Percentiles rank a stretch among this genome's conserved stretches.
These are phyloP conservation scores for Takifugu flavidus DNA, from an alignment of 2,113 vertebrate species.

Conservation along the genomic window DNA sequence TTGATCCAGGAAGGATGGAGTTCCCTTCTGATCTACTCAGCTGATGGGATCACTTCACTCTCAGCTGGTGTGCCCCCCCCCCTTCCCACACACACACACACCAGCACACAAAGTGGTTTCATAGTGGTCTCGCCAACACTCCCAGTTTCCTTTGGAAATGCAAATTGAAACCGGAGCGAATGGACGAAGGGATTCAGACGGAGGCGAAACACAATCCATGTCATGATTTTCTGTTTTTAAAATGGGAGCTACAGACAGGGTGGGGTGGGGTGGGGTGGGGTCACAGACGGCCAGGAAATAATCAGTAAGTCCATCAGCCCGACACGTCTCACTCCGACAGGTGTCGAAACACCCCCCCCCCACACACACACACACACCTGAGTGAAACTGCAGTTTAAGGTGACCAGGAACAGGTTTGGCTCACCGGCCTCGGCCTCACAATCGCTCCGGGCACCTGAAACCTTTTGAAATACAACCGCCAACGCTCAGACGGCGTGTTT, in stretches of 20 bases:
- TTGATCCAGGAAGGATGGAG: too few species aligned
- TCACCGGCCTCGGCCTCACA: neutral
- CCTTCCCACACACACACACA: too few species aligned
- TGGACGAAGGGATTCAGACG: too few species aligned
- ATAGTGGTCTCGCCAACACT: neutral
- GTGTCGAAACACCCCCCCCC: slow-evolving; percentile 3
- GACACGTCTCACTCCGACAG: neutral
- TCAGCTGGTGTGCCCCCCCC: too few species aligned
- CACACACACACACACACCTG: neutral
- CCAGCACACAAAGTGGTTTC: neutral
- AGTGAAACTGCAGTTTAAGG: slow-evolving; percentile 12
- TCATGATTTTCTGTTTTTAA: too few species aligned
- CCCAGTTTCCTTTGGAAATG: neutral
- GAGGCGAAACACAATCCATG: too few species aligned
- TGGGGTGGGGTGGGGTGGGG: neutral
- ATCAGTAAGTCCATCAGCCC: neutral
- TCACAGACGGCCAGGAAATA: neutral
- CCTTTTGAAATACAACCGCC: neutral
- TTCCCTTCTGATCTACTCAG: too few species aligned
- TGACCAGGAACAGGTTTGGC: slow-evolving; percentile 13
- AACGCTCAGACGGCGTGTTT: neutral
- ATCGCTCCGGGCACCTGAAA: neutral
- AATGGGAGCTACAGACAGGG: too few species aligned
- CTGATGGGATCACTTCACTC: too few species aligned
- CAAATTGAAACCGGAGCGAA: neutral